Conservation (phyloP, 2,888 invertebrate genomes). For the Patella ulyssiponensis region DNA sequence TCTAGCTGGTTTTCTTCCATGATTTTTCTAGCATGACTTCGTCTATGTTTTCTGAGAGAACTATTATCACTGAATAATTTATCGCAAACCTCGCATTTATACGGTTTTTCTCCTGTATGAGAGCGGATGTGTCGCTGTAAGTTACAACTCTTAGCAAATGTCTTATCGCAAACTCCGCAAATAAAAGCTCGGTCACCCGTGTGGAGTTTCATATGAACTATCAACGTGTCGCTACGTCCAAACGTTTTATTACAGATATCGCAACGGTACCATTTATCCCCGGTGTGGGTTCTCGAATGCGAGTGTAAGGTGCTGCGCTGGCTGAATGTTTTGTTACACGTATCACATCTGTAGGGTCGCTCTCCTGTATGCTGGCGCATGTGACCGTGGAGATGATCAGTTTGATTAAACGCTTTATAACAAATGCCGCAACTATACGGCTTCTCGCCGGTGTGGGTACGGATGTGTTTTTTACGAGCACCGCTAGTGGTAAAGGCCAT, state of each 20-base stretch:
- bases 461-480: not conserved
- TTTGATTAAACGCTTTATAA: not conserved
- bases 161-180: not conserved
- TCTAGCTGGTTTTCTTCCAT: too few species aligned
- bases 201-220: not conserved
- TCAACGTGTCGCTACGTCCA: not conserved
- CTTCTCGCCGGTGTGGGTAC: not conserved
- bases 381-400: not conserved
- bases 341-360: not conserved
- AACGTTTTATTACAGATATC: not conserved
- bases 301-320: not conserved
- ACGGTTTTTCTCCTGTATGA: not conserved
- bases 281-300: not conserved
- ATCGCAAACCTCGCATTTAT: not conserved
- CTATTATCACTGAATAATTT: not conserved
- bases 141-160: not conserved
- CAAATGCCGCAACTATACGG: not conserved
- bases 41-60: not conserved
- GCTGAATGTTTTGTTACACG: not conserved
- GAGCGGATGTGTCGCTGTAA: not conserved
- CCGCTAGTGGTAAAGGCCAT: slow-evolving; percentile 1
- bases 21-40: too few species aligned
- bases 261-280: not conserved
- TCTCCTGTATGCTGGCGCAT: not conserved
- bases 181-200: not conserved